Evolutionary conservation across 2,113 vertebrate genomes (phyloP).

Genomic region (Urocitellus parryii): DNA sequence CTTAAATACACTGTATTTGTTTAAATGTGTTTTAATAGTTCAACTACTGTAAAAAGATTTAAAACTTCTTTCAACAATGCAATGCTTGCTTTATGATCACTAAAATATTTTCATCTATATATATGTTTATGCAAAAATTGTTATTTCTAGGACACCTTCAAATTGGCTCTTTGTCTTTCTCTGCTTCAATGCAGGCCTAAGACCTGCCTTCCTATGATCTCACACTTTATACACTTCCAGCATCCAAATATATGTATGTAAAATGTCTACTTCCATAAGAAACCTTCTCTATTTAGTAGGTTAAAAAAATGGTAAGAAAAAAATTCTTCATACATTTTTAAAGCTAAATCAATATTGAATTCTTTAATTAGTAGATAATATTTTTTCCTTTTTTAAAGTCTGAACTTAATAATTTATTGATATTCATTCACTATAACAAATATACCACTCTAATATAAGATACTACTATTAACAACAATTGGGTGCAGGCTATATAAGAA

Average conservation of each 20-base stretch:
- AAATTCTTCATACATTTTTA: neutral
- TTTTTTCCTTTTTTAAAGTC: neutral
- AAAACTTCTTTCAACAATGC: neutral
- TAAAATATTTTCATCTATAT: neutral
- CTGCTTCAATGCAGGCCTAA: neutral
- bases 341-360: too few species aligned
- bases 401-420: neutral
- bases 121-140: neutral
- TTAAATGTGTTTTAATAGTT: neutral
- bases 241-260: neutral
- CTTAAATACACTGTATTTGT: too few species aligned
- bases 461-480: neutral
- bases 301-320: neutral
- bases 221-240: neutral
- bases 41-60: neutral
- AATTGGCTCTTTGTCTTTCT: slow-evolving; percentile 24
- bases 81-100: neutral
- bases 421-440: neutral
- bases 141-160: neutral
- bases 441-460: too few species aligned
- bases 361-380: too few species aligned
- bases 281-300: neutral
- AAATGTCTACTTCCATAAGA: neutral
- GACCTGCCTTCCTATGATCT: neutral
- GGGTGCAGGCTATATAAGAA: accelerated